Conservation (phyloP, 2,888 invertebrate species). For the Gonocerus acuteangulatus region DNA sequence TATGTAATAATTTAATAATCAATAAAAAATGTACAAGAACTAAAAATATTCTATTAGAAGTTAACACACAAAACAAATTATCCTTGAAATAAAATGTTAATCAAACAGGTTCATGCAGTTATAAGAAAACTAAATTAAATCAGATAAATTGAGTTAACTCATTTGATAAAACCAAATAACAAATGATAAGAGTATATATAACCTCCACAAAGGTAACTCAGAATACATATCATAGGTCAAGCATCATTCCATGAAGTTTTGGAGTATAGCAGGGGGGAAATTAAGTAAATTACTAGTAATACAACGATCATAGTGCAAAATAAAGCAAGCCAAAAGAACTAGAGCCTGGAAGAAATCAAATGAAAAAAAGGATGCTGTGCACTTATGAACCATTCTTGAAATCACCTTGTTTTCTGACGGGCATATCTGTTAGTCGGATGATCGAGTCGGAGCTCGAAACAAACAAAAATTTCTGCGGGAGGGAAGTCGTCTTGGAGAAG, state of each 20-base stretch:
- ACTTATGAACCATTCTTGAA: conserved; percentile 21
- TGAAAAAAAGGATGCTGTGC: conserved; percentile 21
- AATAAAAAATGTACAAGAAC: conserved; percentile 15
- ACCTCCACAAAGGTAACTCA: conserved; percentile 22
- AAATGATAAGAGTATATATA: conserved; percentile 10
- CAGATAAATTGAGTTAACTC: background rate
- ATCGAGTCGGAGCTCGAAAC: conserved; percentile 7
- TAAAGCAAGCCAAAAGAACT: conserved; percentile 23
- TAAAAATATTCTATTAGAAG: background rate
- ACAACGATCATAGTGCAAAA: conserved; percentile 12
- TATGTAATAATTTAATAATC: conserved; percentile 4
- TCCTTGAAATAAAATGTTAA: conserved; percentile 12
- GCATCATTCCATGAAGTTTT: background rate
- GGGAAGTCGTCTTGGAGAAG: conserved; percentile 1
- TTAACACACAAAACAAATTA: conserved; percentile 10
- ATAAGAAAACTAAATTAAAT: conserved; percentile 16
- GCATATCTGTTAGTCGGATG: conserved; percentile 47
- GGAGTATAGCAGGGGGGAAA: background rate
- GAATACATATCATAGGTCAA: conserved; percentile 4
- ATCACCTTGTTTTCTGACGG: conserved; percentile 66
- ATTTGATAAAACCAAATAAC: background rate
- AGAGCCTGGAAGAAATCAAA: conserved; percentile 20
- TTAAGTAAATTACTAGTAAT: background rate
- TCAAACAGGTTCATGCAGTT: conserved; percentile 17
- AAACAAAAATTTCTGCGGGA: background rate